Conservation (phyloP, 1,140 invertebrate genomes). For the Cydia amplana region DNA sequence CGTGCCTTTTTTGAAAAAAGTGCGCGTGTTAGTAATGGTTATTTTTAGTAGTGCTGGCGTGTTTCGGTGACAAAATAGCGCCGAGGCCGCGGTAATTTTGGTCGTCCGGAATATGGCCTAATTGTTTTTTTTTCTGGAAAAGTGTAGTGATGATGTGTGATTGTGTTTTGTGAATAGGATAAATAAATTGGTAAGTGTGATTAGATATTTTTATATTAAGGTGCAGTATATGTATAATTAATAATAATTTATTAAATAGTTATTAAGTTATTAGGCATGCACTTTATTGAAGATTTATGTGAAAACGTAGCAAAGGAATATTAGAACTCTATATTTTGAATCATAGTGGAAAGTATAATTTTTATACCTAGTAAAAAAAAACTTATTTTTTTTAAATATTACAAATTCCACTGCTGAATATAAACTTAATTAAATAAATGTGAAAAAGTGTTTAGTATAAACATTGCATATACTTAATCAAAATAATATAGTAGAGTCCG, state of each 20-base stretch:
- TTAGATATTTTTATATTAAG: background rate
- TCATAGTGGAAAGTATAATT: no score
- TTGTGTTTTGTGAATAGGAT: constrained; percentile 13
- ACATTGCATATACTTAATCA: no score
- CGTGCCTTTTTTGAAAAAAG: constrained; percentile 17
- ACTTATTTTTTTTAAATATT: no score
- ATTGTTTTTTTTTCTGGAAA: constrained; percentile 29
- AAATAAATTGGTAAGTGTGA: background rate
- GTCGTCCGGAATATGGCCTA: constrained; percentile 17
- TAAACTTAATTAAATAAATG: no score
- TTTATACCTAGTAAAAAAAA: no score
- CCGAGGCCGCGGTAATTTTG: constrained; percentile 19
- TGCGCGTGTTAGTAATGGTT: constrained; percentile 14
- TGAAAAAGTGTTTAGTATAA: no score
- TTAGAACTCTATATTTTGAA: no score
- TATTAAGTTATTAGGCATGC: background rate
- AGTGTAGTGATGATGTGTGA: constrained; percentile 22
- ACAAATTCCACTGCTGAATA: no score
- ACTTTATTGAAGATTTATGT: no score
- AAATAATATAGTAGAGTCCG: no score
- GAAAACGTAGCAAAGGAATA: no score
- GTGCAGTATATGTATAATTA: no score
- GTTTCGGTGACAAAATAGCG: constrained; percentile 29
- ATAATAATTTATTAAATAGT: background rate
- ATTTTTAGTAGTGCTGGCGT: constrained; percentile 23